Base-by-base conservation (phyloP, 2,888 invertebrate species). In the Chrysolina americana region DNA sequence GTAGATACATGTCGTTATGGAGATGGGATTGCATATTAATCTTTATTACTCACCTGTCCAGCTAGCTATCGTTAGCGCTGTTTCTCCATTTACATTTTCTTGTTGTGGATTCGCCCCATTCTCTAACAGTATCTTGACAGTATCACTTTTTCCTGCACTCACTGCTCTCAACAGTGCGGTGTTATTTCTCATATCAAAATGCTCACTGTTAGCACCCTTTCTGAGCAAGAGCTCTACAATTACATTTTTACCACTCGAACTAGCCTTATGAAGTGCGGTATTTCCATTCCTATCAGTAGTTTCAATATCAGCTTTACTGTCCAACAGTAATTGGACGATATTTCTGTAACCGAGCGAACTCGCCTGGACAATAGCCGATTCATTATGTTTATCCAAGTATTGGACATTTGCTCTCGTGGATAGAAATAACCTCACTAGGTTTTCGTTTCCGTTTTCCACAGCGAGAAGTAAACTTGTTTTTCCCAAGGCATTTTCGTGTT, bases 241-340 rank as follows among this genome's bases (percentile, higher is more conserved):
- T 21, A 59, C 68, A 10, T 17, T 68, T 21, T 56, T 68, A 21
- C 68, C 68, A 15, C 59, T 2, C 15, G 13, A 59, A 23, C 28
- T 41, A 3, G 68, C 68, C 59, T 68, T 68, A 2, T 56, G 68
- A n/a, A 68, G 68, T 11, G 68, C 56, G 15, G 68, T 56, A 17
- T 68, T 50, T 10, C 59, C 41, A 41, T 68, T 68, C 19, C 41
- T 19, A 56, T 68, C 68, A 41, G 19, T 56, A 19, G 53, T 23
- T 41, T 68, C 68, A 19, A 50, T 56, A n/a, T 56, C 11, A 8
- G 56, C 56, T 41, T 56, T 56, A 2, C 13, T 28, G 15, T 56
- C n/a, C 56, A 56, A 15, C 10, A 68, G 21, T 21, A 41, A 56
- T 23, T 47, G 5, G 36, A 68, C 53, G 41, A 68, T 50, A 68